Base-by-base conservation (phyloP, 2,888 invertebrate genomes). In the Drosophila cyrtoloma region DNA sequence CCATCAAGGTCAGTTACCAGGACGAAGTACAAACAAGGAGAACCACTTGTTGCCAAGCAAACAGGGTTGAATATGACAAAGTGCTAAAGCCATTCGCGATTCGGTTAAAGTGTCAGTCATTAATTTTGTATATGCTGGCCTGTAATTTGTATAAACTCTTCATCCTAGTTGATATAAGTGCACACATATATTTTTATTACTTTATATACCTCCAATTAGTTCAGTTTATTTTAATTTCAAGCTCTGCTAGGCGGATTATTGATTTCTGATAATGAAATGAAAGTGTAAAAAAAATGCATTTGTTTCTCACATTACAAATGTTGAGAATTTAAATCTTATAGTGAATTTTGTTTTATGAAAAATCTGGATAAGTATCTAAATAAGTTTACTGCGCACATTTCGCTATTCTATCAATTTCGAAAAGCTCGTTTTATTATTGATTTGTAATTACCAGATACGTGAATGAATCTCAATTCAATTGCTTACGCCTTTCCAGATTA, bases 381-480 rank as follows among this genome's bases (percentile, higher is more conserved):
- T 39, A n/a, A 39, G 28, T 57, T 14, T 9, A 19, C 19, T 14
- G 5, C 3, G 26, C 22, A 28, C 7, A 26, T 22, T 56, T 28
- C 5, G 14, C 26, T 14, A 5, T 50, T 59, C 50, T 12, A 7
- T n/a, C 44, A 47, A 12, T 58, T 22, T 26, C 6, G 10, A 33
- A 47, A 33, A 3, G 26, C 26, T 50, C 14, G 9, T 26, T 32
- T 12, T 9, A 50, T 51, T 60, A 51, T 26, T 60, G 33, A 28
- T 35, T 33, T 33, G 16, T 26, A 5, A 19, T 56, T 37, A 19
- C 19, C 19, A 37, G 28, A 55, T 22, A 32, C 33, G 16, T 19
- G 30, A 59, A 44, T 59, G 12, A 33, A 50, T 59, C 12, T 26
- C 50, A 22, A 33, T 26, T 26, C 14, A 19, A 50, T 28, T 59